Base-by-base conservation (phyloP, 2,797 vertebrate genomes). In the Takifugu rubripes region DNA sequence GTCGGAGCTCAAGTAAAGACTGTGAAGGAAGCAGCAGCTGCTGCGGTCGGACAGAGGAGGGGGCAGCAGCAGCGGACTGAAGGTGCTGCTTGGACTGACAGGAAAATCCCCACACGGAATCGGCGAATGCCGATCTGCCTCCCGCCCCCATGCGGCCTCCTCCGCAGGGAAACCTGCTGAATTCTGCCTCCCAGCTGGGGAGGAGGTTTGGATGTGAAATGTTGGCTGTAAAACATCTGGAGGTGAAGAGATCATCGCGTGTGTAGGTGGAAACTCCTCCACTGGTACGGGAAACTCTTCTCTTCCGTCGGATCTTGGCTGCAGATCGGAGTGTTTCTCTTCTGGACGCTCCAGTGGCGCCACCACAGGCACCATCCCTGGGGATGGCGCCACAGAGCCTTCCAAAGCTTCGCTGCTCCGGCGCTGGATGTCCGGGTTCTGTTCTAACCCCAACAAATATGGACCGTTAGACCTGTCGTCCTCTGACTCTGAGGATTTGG, bases 1-100 rank as follows among this genome's bases (percentile, higher is more conserved):
- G 59, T 90, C 80, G 0, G 64, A 12, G 58, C 77, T 90, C 17
- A 67, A 54, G 5, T 85, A 79, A 5, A 84, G 59, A 64, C 84
- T 90, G 25, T 70, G 79, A 16, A 65, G 49, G 7, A 85, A 63
- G 56, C 73, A 83, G 56, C 62, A 51, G 61, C 52, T 46, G 61
- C 74, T 86, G 33, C 55, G 64, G 56, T 78, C 59, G 1, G 61
- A 66, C 6, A 16, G 27, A 3, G 0, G 5, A 17, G 56, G 11
- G 25, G 49, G 54, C 8, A 54, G 17, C 17, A 72, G 66, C 1
- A 52, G 5, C 14, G 8, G 14, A 12, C 72, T 59, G 1, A 66
- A 53, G 48, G 53, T 60, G 25, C 14, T 55, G 3, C 0, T 21
- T 1, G 56, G 56, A 46, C 43, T 65, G 54, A 15, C 58, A 10